phyloP scores from a whole-genome alignment of 2,888 invertebrate species.

The Bellardia pandia region DNA sequence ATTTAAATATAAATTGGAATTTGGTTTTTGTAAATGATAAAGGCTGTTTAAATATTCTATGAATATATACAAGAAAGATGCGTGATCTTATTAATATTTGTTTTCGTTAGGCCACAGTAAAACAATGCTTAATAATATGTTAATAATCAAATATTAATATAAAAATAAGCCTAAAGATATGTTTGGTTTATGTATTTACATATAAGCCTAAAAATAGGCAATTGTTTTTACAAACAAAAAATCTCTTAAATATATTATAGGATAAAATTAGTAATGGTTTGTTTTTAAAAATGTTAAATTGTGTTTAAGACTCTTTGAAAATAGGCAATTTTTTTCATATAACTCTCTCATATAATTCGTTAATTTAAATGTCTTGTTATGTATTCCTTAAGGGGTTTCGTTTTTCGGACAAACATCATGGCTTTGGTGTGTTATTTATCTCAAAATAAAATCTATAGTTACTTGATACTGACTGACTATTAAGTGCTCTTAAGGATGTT shows the following conservation, averaged over 20 bases:
- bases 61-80: conserved; percentile 30
- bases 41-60: conserved; percentile 47
- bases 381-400: conserved; percentile 7
- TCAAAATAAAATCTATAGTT: conserved; percentile 17
- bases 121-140: conserved; percentile 7
- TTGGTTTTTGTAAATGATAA: conserved; percentile 31
- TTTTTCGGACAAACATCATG: conserved; percentile 3
- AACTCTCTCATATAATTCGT: conserved; percentile 31
- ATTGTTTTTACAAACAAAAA: background rate
- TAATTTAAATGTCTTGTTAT: conserved; percentile 43
- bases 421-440: conserved; percentile 28
- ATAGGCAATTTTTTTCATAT: background rate
- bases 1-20: conserved; percentile 72
- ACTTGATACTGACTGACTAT: conserved; percentile 46
- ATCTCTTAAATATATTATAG: background rate
- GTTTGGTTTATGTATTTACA: background rate
- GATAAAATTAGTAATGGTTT: background rate
- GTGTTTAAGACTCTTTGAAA: background rate
- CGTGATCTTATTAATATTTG: conserved; percentile 61
- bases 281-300: background rate
- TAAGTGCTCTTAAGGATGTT: conserved; percentile 7
- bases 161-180: conserved; percentile 37
- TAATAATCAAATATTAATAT: conserved; percentile 34
- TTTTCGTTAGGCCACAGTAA: background rate
- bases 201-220: conserved; percentile 18